Evolutionary conservation across 2,113 vertebrate genomes (phyloP).

Genomic region (Candoia aspera): DNA sequence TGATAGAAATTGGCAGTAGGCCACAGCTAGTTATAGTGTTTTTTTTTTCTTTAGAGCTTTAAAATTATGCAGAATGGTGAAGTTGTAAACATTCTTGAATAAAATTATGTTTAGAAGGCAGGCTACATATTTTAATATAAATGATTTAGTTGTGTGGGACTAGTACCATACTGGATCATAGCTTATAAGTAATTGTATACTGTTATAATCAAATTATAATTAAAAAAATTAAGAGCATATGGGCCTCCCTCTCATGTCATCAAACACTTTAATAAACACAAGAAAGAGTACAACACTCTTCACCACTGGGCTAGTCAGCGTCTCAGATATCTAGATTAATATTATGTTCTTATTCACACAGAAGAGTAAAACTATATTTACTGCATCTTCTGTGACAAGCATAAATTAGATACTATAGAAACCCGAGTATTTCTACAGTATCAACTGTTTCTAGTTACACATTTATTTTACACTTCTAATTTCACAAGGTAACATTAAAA

Average conservation of each 20-base stretch:
- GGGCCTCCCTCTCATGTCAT: background rate
- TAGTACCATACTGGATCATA: background rate
- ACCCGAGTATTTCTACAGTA: constrained; percentile 29
- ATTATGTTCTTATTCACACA: background rate
- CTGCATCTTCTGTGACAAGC: constrained; percentile 8
- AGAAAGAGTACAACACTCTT: background rate
- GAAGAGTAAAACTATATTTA: constrained; percentile 47
- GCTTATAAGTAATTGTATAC: background rate
- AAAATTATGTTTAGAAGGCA: background rate
- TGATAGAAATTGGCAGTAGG: background rate
- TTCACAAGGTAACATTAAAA: constrained; percentile 66
- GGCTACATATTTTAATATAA: background rate
- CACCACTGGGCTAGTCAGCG: background rate
- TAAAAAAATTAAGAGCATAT: background rate
- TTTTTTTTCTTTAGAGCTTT: background rate
- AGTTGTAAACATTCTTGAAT: background rate
- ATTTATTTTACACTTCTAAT: constrained; percentile 68
- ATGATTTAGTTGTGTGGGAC: background rate
- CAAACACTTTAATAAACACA: background rate
- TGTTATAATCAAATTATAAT: too few species aligned
- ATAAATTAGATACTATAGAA: constrained; percentile 51
- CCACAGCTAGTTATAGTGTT: background rate
- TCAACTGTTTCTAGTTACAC: constrained; percentile 39
- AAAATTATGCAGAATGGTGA: background rate
- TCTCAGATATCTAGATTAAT: background rate